phyloP scores from a whole-genome alignment of 1,140 invertebrate species.

The Drosophila novamexicana region DNA sequence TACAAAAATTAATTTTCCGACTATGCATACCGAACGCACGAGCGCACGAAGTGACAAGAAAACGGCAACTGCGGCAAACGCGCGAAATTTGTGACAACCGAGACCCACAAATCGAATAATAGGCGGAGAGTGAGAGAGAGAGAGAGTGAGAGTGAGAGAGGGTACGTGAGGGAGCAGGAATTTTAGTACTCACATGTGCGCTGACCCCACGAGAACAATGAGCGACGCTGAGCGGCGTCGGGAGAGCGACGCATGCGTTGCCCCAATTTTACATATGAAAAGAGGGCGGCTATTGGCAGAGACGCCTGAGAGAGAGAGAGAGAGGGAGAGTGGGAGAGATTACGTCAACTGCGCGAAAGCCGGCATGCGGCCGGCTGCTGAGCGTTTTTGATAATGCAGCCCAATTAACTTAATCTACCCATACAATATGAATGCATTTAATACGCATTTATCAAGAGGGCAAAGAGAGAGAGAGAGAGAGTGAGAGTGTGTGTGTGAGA shows the following conservation, averaged over 20 bases:
- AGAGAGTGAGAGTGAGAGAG: not conserved
- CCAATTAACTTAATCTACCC: conserved; percentile 3
- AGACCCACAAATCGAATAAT: not conserved
- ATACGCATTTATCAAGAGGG: not conserved
- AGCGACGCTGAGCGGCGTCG: conserved; percentile 1
- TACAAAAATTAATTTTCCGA: conserved; percentile 49
- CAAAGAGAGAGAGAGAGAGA: not conserved
- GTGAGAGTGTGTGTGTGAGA: not conserved
- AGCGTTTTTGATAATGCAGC: conserved; percentile 18
- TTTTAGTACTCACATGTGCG: conserved; percentile 4
- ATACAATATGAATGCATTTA: conserved; percentile 3
- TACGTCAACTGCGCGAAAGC: conserved; percentile 2
- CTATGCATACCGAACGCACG: conserved; percentile 30
- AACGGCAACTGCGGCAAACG: conserved; percentile 41
- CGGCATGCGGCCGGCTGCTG: conserved; percentile 20
- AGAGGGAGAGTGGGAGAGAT: not conserved
- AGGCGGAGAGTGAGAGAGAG: not conserved
- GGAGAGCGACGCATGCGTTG: conserved; percentile 34
- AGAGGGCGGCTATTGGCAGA: conserved; percentile 2
- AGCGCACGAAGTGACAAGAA: conserved; percentile 51
- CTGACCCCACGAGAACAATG: conserved; percentile 11
- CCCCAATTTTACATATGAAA: conserved; percentile 5
- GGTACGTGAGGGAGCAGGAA: not conserved
- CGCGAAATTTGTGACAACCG: conserved; percentile 43
- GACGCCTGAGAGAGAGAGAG: not conserved